Base-by-base conservation (phyloP, 2,797 vertebrate species). In the Xyrichtys novacula region DNA sequence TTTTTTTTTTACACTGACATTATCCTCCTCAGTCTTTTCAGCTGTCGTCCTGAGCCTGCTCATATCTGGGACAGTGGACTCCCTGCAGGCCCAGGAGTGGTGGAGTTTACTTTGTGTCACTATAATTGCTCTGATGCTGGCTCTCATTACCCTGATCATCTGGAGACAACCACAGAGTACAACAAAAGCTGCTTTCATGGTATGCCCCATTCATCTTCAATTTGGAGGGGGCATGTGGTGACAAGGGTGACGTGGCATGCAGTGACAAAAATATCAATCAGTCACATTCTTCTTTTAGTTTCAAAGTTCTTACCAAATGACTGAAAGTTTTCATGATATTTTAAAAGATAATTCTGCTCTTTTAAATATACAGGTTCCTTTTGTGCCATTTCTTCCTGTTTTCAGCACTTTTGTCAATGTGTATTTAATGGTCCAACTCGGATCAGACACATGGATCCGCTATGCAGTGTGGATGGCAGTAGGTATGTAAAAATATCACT, bases 81-180 rank as follows among this genome's bases (percentile, higher is more conserved):
- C 91, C 49, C 69, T 94, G 58, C 2, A 5, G 23, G 80, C 77
- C 1, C 67, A 74, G 2, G 64, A 83, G 48, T 89, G 90, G 84
- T 94, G 95, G 95, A 95, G 92, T 81, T 78, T 95, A 42, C 38
- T 92, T 7, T 88, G 93, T 76, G 86, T 86, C 39, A 77, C 85
- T 63, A 43, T 88, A 46, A 73, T 94, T 9, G 9, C 71, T 34
- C 74, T 93, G 46, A 84, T 90, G 32, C 65, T 95, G 48, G 15
- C 74, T n/a, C 50, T 93, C 29, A 59, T 76, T 12, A 47, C 92
- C 23, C 10, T 92, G 8, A 70, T 95, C 66, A 85, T 96, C 80
- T 94, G 94, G 95, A 94, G 91, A 80, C 96, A 96, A 65, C 95
- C 95, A 10, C 95, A 95, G 85, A 95, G 73, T 66, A 20, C 0